A percentile compares a stretch with the other conserved stretches of the same genome.
phyloP scores from a whole-genome alignment of 2,888 invertebrate genomes.

The Glaucopsyche alexis region DNA sequence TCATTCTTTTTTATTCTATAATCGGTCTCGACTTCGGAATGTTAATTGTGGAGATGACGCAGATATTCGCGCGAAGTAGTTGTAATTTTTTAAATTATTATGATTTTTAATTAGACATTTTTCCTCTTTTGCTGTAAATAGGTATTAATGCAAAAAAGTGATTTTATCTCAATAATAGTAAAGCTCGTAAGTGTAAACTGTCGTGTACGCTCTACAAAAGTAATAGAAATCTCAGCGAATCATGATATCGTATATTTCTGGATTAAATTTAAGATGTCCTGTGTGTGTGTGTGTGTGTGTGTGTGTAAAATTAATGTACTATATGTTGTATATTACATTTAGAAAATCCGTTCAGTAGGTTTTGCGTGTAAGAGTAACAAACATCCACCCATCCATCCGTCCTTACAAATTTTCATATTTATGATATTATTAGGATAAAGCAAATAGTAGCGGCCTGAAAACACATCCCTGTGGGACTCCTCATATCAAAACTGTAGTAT shows the following conservation, averaged over 20 bases:
- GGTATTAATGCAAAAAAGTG: not conserved
- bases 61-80: constrained; percentile 15
- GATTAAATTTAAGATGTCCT: too few species aligned
- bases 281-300: too few species aligned
- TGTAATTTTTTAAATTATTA: not conserved
- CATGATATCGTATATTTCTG: too few species aligned
- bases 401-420: too few species aligned
- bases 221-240: too few species aligned
- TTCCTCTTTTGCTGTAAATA: not conserved
- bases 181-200: not conserved
- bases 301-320: too few species aligned
- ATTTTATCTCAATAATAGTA: not conserved
- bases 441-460: too few species aligned
- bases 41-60: constrained; percentile 36
- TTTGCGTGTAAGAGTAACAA: too few species aligned
- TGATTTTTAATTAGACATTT: constrained; percentile 1
- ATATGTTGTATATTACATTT: too few species aligned
- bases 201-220: not conserved
- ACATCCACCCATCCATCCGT: too few species aligned
- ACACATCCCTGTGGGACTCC: not conserved
- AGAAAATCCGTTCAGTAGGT: too few species aligned
- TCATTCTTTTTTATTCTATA: constrained; percentile 39
- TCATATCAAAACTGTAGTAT: not conserved
- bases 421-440: too few species aligned
- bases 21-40: constrained; percentile 36